A percentile compares a stretch with the other conserved stretches of the same genome.
phyloP scores from a whole-genome alignment of 1,140 invertebrate species.

The Procambarus virginalis region DNA sequence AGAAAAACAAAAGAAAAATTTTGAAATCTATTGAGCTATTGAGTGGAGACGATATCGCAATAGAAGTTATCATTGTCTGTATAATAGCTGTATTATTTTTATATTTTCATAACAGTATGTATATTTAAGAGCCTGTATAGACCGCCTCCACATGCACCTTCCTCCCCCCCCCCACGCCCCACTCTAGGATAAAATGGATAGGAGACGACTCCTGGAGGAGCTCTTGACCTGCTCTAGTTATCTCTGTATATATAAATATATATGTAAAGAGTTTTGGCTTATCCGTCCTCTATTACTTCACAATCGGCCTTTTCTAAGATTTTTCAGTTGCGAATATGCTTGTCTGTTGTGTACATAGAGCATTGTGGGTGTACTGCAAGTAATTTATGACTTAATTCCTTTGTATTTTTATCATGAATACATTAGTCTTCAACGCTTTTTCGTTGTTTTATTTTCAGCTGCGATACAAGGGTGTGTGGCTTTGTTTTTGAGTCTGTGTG shows the following conservation, averaged over 20 bases:
- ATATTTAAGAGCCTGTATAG: conserved; percentile 17
- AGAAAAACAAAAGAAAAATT: background rate
- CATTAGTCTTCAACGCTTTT: background rate
- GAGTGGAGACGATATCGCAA: conserved; percentile 27
- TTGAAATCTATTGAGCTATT: conserved; percentile 39
- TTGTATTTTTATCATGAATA: background rate
- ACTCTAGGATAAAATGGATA: background rate
- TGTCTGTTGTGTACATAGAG: background rate
- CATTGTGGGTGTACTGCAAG: background rate
- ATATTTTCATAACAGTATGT: conserved; percentile 50
- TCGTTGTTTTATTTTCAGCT: background rate
- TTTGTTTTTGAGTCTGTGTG: too few relatives aligned
- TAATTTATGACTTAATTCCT: background rate
- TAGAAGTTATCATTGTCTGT: conserved; percentile 6
- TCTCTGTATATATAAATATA: background rate
- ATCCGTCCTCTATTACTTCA: background rate
- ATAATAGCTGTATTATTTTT: conserved; percentile 35
- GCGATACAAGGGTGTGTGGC: too few relatives aligned
- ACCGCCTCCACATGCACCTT: too few relatives aligned
- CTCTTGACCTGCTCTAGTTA: background rate
- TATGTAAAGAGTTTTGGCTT: background rate
- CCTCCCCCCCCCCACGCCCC: too few relatives aligned
- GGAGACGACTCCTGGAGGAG: background rate
- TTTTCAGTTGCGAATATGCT: background rate
- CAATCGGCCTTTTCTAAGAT: background rate